Evolutionary conservation across 1,140 invertebrate genomes (phyloP).

Genomic region (Procambarus clarkii): DNA sequence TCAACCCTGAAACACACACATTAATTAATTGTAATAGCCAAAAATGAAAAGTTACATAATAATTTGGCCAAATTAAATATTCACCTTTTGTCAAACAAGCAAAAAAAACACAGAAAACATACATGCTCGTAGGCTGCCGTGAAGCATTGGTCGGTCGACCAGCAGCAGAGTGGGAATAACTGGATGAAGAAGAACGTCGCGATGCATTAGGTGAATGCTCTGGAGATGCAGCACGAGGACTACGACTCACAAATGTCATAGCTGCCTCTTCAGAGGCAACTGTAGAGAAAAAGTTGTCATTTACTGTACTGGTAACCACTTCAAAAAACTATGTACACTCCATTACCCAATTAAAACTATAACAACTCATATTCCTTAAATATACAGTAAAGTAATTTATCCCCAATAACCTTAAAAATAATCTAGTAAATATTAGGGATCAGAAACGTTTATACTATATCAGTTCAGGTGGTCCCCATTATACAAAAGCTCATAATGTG

Average conservation of each 20-base stretch:
- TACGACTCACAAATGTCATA: conserved; percentile 48
- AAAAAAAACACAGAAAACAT: background rate
- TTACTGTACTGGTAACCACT: background rate
- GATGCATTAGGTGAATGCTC: conserved; percentile 48
- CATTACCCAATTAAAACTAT: no score
- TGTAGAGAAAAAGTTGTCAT: background rate
- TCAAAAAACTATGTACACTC: no score
- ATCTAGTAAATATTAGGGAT: no score
- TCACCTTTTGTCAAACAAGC: background rate
- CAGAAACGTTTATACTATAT: no score
- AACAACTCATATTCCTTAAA: no score
- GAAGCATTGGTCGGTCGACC: conserved; percentile 43
- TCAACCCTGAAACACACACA: conserved; percentile 55
- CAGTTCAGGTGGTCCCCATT: no score
- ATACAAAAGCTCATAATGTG: no score
- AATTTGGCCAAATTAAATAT: background rate
- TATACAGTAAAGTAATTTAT: no score
- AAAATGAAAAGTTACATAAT: background rate
- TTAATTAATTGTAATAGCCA: background rate
- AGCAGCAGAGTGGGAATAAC: conserved; percentile 49
- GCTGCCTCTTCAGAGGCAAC: conserved; percentile 57
- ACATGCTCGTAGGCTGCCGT: conserved; percentile 56
- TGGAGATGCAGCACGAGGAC: conserved; percentile 58
- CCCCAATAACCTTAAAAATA: no score
- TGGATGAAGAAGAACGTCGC: conserved; percentile 42